These are phyloP conservation scores for Lepidothrix coronata DNA, from an alignment of 2,113 vertebrate genomes.

Conservation along the genomic window DNA sequence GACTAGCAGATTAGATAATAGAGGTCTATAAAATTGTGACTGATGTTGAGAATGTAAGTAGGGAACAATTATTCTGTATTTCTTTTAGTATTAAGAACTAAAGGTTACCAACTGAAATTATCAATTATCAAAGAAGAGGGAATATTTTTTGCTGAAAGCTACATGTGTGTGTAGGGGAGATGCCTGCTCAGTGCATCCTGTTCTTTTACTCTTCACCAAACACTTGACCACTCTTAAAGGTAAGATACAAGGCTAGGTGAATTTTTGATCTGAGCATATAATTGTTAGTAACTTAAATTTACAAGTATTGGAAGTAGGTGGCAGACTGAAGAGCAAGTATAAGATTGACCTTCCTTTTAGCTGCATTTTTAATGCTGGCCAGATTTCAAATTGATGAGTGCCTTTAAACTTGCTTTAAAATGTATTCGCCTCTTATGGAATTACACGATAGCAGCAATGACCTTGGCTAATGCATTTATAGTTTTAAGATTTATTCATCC, in stretches of 20 bases:
- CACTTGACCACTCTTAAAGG: neutral
- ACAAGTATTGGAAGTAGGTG: neutral
- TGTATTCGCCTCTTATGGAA: neutral
- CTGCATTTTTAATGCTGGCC: neutral
- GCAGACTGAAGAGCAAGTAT: neutral
- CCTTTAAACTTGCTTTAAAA: conserved; percentile 8
- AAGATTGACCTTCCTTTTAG: neutral
- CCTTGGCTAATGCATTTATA: neutral
- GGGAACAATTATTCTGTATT: neutral
- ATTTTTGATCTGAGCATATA: neutral
- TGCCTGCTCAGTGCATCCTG: neutral
- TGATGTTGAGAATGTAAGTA: neutral
- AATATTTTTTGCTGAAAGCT: neutral
- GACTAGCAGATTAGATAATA: neutral
- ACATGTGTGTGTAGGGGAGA: neutral
- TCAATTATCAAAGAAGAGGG: neutral
- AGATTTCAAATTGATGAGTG: neutral
- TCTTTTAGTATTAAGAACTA: neutral
- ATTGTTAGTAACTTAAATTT: neutral
- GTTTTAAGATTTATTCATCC: conserved; percentile 1
- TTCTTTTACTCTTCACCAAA: neutral
- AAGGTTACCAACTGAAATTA: neutral
- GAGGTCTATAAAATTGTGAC: neutral
- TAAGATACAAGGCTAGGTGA: neutral
- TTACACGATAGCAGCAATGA: neutral